A percentile compares a stretch with the other conserved stretches of the same genome.
Conservation (phyloP, 2,888 invertebrate genomes). For the Rhopalosiphum nymphaeae region DNA sequence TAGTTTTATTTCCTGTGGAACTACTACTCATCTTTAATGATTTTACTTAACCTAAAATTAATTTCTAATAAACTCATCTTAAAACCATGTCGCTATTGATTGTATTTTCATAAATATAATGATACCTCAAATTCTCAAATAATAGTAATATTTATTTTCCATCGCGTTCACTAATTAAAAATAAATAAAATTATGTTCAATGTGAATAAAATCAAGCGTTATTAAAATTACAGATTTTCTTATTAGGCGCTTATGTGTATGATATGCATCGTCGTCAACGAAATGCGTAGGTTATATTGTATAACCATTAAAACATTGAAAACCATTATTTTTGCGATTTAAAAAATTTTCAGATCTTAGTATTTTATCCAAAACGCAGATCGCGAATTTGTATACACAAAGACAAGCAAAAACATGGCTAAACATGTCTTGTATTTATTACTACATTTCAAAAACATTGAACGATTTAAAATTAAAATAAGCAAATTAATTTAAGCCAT, state of each 20-base stretch:
- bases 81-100: background rate
- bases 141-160: background rate
- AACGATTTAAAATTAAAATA: conserved; percentile 14
- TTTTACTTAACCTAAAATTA: background rate
- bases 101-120: background rate
- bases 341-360: conserved; percentile 3
- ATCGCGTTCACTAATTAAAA: background rate
- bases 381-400: background rate
- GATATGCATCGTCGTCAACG: background rate
- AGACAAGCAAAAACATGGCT: background rate
- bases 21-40: too few species aligned
- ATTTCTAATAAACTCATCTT: background rate
- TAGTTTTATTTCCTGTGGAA: too few species aligned
- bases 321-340: background rate
- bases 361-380: background rate
- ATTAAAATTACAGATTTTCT: background rate
- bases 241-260: background rate
- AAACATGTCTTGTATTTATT: background rate
- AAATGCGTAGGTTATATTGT: background rate
- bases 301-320: background rate
- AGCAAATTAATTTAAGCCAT: background rate
- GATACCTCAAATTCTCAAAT: background rate
- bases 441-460: background rate
- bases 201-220: background rate
- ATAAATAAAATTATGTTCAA: background rate